Percentiles rank a stretch among this genome's conserved stretches.
Evolutionary conservation across 2,888 invertebrate species (phyloP).

Genomic region (Ommatoiulus sabulosus): DNA sequence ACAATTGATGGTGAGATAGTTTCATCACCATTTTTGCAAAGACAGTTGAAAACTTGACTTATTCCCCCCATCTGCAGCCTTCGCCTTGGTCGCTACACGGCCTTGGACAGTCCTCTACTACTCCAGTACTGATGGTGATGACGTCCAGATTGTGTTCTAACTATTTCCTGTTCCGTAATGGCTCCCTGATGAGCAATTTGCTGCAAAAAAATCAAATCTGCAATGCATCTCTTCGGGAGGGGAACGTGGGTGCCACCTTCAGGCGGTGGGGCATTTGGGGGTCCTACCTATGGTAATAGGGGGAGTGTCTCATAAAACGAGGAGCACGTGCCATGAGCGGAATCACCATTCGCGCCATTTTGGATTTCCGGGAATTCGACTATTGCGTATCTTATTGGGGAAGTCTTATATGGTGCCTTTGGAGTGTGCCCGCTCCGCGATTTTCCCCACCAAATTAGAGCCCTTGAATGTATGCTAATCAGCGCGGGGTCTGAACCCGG

Average conservation of each 20-base stretch:
- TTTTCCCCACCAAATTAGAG: constrained; percentile 22
- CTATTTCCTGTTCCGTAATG: constrained; percentile 31
- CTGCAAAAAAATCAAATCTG: neutral
- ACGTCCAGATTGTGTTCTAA: constrained; percentile 21
- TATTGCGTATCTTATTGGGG: neutral
- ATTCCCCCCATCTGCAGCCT: no score
- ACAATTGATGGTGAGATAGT: no score
- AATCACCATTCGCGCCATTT: neutral
- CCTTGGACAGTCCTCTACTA: no score
- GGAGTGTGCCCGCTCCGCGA: neutral
- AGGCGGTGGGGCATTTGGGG: neutral
- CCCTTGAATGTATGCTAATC: neutral
- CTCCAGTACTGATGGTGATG: neutral
- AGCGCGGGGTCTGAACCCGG: constrained; percentile 34
- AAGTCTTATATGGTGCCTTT: neutral
- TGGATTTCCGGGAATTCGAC: constrained; percentile 24
- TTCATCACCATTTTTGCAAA: no score
- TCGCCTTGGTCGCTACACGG: no score
- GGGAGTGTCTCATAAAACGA: neutral
- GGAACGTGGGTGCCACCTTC: neutral
- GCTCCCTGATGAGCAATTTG: constrained; percentile 25
- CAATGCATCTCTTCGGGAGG: neutral
- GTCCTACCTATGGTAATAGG: neutral
- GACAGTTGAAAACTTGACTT: no score
- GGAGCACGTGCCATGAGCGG: neutral